These are phyloP conservation scores for Drosophila dunni DNA, from an alignment of 1,140 invertebrate species.

Conservation along the genomic window DNA sequence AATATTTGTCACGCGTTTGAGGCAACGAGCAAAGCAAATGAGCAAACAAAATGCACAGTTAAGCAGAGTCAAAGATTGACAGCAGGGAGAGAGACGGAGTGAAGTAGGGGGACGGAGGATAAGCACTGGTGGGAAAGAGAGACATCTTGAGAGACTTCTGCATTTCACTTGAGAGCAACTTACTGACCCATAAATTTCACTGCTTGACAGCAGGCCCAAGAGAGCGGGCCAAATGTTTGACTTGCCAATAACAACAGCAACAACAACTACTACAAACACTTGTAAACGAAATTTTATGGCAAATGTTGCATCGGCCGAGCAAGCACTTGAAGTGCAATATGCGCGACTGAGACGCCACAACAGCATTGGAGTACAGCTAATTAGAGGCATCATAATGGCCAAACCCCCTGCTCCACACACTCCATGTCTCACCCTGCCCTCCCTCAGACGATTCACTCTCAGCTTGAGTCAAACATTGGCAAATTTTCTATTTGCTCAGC, in stretches of 20 bases:
- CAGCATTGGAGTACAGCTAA: slow-evolving; percentile 55
- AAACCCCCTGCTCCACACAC: background rate
- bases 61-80: slow-evolving; percentile 29
- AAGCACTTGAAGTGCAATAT: slow-evolving; percentile 52
- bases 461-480: slow-evolving; percentile 58
- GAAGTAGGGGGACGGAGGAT: background rate
- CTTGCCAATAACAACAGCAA: slow-evolving; percentile 30
- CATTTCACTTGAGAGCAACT: slow-evolving; percentile 57
- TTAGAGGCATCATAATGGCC: slow-evolving; percentile 75
- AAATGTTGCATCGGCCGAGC: slow-evolving; percentile 53
- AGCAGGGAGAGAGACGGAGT: background rate
- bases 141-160: slow-evolving; percentile 15
- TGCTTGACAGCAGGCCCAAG: slow-evolving; percentile 39
- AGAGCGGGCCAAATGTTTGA: slow-evolving; percentile 52
- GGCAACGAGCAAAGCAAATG: slow-evolving; percentile 67
- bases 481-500: slow-evolving; percentile 77
- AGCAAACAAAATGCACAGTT: slow-evolving; percentile 66
- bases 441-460: background rate
- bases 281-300: slow-evolving; percentile 76
- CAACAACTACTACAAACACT: slow-evolving; percentile 22
- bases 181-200: slow-evolving; percentile 80
- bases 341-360: slow-evolving; percentile 21
- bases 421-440: background rate
- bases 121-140: slow-evolving; percentile 15
- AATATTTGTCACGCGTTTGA: slow-evolving; percentile 80